These are phyloP conservation scores for Toxonevra muliebris DNA, from an alignment of 2,888 invertebrate species.

Conservation along the genomic window DNA sequence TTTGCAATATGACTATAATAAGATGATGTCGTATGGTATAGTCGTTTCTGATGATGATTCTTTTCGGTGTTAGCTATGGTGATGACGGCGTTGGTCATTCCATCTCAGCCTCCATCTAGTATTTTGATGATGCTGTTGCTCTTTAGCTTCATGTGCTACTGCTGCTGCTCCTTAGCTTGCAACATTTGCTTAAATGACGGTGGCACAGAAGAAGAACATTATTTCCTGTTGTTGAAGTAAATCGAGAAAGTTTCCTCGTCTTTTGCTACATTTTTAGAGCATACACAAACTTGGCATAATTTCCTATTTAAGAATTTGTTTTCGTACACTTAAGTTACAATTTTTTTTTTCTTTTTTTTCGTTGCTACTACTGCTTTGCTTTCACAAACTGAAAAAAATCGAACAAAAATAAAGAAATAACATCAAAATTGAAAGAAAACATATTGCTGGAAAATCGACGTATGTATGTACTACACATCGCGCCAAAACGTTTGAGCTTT, in stretches of 20 bases:
- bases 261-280: constrained; percentile 16
- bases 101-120: background rate
- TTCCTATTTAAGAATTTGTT: constrained; percentile 51
- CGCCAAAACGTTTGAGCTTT: no score
- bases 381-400: background rate
- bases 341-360: no score
- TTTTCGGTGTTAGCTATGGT: constrained; percentile 1
- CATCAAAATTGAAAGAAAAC: constrained; percentile 60
- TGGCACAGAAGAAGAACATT: constrained; percentile 40
- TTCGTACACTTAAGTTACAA: constrained; percentile 27
- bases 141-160: background rate
- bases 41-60: constrained; percentile 6
- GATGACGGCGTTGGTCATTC: constrained; percentile 5
- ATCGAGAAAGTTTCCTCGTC: constrained; percentile 44
- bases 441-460: constrained; percentile 48
- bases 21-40: background rate
- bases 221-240: constrained; percentile 60
- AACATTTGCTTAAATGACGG: constrained; percentile 7
- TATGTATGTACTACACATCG: no score
- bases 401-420: background rate
- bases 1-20: background rate
- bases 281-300: constrained; percentile 54
- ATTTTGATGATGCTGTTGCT: background rate
- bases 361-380: no score
- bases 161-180: background rate